Evolutionary conservation across 2,888 invertebrate species (phyloP), one percentile per base, ranked within the genome.

Genomic region (Galerucella calmariensis): DNA sequence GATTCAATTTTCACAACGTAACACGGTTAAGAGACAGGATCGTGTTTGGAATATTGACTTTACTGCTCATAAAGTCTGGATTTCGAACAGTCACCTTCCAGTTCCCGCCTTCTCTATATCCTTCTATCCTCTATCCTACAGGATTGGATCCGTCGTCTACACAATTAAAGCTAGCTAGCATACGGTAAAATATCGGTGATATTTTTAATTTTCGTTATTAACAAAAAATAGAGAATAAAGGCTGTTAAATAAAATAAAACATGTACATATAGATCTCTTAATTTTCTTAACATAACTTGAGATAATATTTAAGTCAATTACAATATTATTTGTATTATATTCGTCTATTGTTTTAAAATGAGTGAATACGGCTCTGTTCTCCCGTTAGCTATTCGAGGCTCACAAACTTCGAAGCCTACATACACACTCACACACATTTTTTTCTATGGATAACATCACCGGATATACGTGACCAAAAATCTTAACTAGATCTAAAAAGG

Each of bases 1-100:
- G 85, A 86, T 86, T 86, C 86, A 86, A 86, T 86, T 86, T 86
- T 86, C 86, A 83, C 85, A 81, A 82, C 84, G 85, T 86, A 86
- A 86, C 85, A 85, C 81, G 83, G 86, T 86, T 86, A 86, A 84
- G 85, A 85, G 85, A 82, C 83, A 83, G 85, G 83, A 84, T 85
- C 86, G 86, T 86, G 86, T 84, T 84, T 82, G 81, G 86, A 85
- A 86, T 86, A 86, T 85, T 82, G 85, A 85, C 85, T 83, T 83
- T 84, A 82, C 82, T 81, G 82, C 82, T 83, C 84, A 84, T 85
- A 84, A 84, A 84, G 82, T 80, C 83, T 78, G 81, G 84, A 84
- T 85, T 84, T 83, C 76, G 79, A 83, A 80, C 78, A 78, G 79
- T 78, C 79, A 75, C 77, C 58, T 71, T 46, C 41, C 67, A 27